phyloP scores from a whole-genome alignment of 2,888 invertebrate species.

The Syrista parreyssii region DNA sequence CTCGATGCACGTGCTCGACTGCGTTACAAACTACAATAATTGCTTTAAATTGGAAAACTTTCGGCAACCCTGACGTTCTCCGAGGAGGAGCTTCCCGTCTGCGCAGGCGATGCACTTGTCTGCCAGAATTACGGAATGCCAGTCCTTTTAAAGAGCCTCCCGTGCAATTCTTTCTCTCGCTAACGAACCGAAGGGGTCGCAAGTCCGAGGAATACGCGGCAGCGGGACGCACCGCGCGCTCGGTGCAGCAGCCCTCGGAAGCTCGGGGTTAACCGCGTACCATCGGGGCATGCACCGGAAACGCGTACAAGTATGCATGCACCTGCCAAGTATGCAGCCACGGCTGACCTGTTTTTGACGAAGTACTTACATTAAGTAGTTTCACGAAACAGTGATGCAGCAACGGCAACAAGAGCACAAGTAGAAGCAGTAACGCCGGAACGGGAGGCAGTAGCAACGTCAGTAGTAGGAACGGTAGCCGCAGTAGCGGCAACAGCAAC shows the following conservation, averaged over 20 bases:
- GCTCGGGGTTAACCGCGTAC: not conserved
- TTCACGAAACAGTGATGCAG: slow-evolving; percentile 18
- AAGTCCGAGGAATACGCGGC: too few species aligned
- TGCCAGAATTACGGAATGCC: too few species aligned
- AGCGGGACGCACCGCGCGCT: too few species aligned
- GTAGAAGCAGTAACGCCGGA: not conserved
- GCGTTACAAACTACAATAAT: slow-evolving; percentile 47
- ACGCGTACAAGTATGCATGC: slow-evolving; percentile 24
- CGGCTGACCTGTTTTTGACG: slow-evolving; percentile 38
- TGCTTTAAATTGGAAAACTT: slow-evolving; percentile 57
- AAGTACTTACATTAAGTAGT: slow-evolving; percentile 35
- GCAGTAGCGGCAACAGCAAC: too few species aligned
- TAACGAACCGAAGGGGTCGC: too few species aligned
- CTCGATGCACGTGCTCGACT: slow-evolving; percentile 44
- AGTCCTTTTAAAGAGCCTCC: too few species aligned
- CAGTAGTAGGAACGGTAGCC: too few species aligned
- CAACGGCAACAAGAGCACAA: not conserved
- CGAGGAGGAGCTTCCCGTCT: too few species aligned
- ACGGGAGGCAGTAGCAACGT: too few species aligned
- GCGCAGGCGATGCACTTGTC: too few species aligned
- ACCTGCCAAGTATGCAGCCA: slow-evolving; percentile 11
- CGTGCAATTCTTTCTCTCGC: too few species aligned
- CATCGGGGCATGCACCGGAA: slow-evolving; percentile 22
- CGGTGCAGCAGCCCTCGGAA: too few species aligned
- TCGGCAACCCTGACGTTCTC: slow-evolving; percentile 13